phyloP scores from a whole-genome alignment of 2,888 invertebrate species.

The Drosophila meridionalis region DNA sequence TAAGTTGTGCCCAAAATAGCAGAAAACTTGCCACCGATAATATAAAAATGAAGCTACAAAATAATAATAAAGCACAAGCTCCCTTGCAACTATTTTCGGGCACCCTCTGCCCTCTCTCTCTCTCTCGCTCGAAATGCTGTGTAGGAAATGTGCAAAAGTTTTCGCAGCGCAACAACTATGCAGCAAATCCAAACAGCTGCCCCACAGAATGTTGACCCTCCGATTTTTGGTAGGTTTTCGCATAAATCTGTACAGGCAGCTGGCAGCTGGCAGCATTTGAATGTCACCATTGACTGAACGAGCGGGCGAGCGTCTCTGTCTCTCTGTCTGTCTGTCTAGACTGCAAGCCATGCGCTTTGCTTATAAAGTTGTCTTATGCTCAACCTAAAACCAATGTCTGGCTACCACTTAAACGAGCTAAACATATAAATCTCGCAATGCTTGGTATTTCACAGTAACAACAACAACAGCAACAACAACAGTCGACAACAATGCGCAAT shows the following conservation, averaged over 20 bases:
- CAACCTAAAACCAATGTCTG: constrained; percentile 75
- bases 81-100: neutral
- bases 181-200: constrained; percentile 14
- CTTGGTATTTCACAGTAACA: constrained; percentile 62
- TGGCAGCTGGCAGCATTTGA: constrained; percentile 57
- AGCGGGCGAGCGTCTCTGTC: neutral
- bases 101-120: too few relatives aligned
- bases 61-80: constrained; percentile 52
- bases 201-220: constrained; percentile 26
- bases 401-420: constrained; percentile 75
- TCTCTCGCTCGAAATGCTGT: constrained; percentile 7
- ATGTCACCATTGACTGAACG: constrained; percentile 58
- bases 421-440: constrained; percentile 78
- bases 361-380: constrained; percentile 71
- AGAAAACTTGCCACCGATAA: constrained; percentile 74
- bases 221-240: constrained; percentile 35
- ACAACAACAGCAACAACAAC: constrained; percentile 59
- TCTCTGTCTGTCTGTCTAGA: constrained; percentile 54
- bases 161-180: constrained; percentile 60
- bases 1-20: constrained; percentile 77
- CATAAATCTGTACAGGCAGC: constrained; percentile 63
- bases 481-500: constrained; percentile 68
- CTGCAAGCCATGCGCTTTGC: constrained; percentile 52
- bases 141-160: constrained; percentile 73
- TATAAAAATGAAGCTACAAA: constrained; percentile 67